Percentiles rank a stretch among this genome's conserved stretches.
Conservation (phyloP, 2,113 vertebrate genomes). For the Odontesthes bonariensis region DNA sequence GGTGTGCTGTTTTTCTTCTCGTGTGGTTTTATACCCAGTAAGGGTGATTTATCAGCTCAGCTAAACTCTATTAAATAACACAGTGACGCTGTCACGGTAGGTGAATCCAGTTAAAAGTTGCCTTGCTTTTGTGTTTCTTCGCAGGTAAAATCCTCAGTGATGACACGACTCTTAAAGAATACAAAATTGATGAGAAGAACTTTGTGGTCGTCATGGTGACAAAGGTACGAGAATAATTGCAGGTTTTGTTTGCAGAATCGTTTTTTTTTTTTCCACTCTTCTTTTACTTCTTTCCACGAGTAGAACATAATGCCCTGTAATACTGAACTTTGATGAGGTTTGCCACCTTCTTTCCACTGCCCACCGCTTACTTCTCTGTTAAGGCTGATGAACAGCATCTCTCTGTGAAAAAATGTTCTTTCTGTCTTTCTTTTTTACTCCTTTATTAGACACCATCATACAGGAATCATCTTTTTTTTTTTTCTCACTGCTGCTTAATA, state of each 20-base stretch:
- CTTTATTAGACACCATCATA: too few species aligned
- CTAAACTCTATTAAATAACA: background rate
- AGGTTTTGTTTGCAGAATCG: background rate
- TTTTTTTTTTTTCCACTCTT: background rate
- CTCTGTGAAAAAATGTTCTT: too few species aligned
- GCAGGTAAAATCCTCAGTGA: slow-evolving; percentile 96
- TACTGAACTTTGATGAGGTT: background rate
- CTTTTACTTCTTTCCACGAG: background rate
- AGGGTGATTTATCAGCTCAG: background rate
- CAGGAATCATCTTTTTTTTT: background rate
- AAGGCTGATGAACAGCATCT: background rate
- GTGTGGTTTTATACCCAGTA: too few species aligned
- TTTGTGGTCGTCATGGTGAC: slow-evolving; percentile 99
- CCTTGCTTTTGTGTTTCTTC: slow-evolving; percentile 42
- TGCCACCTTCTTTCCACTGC: background rate
- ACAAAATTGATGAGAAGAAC: slow-evolving; percentile 98
- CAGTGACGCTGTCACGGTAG: slow-evolving; percentile 4
- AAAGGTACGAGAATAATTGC: slow-evolving; percentile 84
- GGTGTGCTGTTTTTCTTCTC: too few species aligned
- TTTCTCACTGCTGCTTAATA: background rate
- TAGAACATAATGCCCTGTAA: background rate
- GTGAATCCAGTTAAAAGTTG: background rate
- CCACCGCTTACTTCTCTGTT: background rate
- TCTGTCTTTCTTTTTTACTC: too few species aligned
- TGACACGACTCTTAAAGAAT: slow-evolving; percentile 94